Evolutionary conservation across 2,113 vertebrate genomes (phyloP), one percentile per base, ranked within the genome.

Genomic region (Pica pica): DNA sequence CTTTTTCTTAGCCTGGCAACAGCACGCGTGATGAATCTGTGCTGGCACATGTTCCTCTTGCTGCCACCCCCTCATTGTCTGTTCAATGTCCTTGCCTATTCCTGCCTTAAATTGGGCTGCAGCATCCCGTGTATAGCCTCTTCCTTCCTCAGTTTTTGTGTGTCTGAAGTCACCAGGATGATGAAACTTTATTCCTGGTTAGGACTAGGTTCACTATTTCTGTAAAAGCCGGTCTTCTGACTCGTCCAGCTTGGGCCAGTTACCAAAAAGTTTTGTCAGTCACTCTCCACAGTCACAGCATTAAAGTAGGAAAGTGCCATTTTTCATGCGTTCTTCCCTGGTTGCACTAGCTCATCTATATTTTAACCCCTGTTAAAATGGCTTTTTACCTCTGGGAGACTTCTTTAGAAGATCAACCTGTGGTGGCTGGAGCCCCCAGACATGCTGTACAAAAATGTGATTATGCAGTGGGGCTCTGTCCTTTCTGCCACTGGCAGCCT

Each of bases 11-110:
- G 12, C 59, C 47, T 64, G 27, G 60, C 75, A 95, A 73, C 50
- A 50, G 31, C 24, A 76, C 1, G 2, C 20, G 63, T 90, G 76
- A 80, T 67, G 73, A 94, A 90, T 89, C 60, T 87, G n/a, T 93
- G 85, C 53, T 75, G 71, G 37, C 64, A 86, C 92, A 57, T 44
- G 31, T 74, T 89, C 33, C 46, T 37, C 37, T 80, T 75, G 26
- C 53, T 95, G 41, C 79, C 78, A 82, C 92, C 59, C 61, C 60
- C 81, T 89, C 77, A 64, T 80, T 87, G 67, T 90, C 93, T 61
- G 87, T 91, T 91, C 64, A 68, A 53, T 37, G 47, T 50, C n/a
- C 64, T 92, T 90, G 50, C 56, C 64, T 52, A 47, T 56, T 87
- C 41, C 46, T 95, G 49, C 41, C 16, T 83, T 88, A 75, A 68